These are phyloP conservation scores for Latheticus oryzae DNA, from an alignment of 2,888 invertebrate genomes.

Conservation along the genomic window DNA sequence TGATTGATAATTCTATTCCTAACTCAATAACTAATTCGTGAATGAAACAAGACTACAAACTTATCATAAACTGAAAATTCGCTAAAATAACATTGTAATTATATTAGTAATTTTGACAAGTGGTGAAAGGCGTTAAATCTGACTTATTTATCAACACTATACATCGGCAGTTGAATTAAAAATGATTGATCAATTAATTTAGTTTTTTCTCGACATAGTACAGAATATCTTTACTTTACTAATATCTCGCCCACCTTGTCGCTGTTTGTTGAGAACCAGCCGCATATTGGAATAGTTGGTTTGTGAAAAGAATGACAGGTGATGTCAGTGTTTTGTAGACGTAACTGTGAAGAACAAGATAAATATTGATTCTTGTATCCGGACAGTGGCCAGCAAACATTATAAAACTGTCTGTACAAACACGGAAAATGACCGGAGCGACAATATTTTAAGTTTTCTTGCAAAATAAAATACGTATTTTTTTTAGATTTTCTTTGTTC, in stretches of 20 bases:
- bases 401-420: slow-evolving; percentile 52
- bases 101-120: no score
- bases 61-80: no score
- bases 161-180: no score
- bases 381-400: slow-evolving; percentile 57
- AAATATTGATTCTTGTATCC: slow-evolving; percentile 54
- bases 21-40: slow-evolving; percentile 4
- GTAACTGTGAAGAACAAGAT: slow-evolving; percentile 54
- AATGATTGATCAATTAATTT: no score
- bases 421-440: slow-evolving; percentile 46
- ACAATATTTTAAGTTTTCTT: slow-evolving; percentile 8
- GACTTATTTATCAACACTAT: no score
- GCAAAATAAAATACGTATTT: not conserved
- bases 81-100: no score
- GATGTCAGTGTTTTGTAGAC: slow-evolving; percentile 49
- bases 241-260: slow-evolving; percentile 23
- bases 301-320: slow-evolving; percentile 48
- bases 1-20: slow-evolving; percentile 25
- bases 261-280: slow-evolving; percentile 25
- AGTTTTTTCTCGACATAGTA: no score
- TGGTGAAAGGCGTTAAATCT: no score
- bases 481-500: no score
- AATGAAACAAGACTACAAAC: no score
- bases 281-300: slow-evolving; percentile 20
- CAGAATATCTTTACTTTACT: no score